Conservation (phyloP, 2,797 vertebrate species). For the Poeciliopsis infans region DNA sequence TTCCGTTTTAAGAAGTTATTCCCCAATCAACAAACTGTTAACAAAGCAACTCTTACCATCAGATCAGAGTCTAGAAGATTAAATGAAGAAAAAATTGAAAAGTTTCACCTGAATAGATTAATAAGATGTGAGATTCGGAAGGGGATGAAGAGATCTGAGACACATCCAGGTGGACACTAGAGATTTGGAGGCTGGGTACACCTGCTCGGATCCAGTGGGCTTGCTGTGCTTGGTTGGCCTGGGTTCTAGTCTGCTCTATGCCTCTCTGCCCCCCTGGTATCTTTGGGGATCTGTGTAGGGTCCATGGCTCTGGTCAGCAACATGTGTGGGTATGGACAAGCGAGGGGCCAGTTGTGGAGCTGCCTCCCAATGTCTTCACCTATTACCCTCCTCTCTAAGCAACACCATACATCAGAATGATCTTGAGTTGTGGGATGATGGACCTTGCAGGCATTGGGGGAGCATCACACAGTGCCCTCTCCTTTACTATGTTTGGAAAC, state of each 20-base stretch:
- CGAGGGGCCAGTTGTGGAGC: background rate
- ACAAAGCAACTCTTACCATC: background rate
- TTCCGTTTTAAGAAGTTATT: background rate
- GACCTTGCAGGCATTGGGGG: background rate
- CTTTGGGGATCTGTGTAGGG: background rate
- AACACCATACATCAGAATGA: background rate
- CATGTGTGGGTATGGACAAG: background rate
- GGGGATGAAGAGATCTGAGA: background rate
- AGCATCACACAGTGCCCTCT: background rate
- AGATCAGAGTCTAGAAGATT: background rate
- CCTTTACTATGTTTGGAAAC: background rate
- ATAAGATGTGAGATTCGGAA: background rate
- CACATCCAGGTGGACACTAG: background rate
- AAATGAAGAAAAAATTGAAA: background rate
- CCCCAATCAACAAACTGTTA: background rate
- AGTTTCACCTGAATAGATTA: background rate
- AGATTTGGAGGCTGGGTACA: background rate
- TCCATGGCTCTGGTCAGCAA: background rate
- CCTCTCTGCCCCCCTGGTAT: fast-evolving
- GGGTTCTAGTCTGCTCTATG: background rate
- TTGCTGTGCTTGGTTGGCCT: background rate
- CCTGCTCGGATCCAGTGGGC: background rate
- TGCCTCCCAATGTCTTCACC: background rate
- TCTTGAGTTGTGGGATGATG: background rate
- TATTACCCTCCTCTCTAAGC: background rate